Percentiles rank a stretch among this genome's conserved stretches.
Conservation (phyloP, 1,140 invertebrate species). For the silkworm (Bombyx mori) region ASM3026992v2 NC_085118.1:4804501-4805000, state of each 20-base stretch:
- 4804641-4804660: conserved; percentile 67
- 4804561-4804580: no score
- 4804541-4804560: no score
- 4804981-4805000: no score
- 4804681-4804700: conserved; percentile 78
- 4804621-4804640: not conserved
- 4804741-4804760: conserved; percentile 79
- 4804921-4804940: no score
- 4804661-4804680: conserved; percentile 75
- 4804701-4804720: conserved; percentile 76
- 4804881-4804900: no score
- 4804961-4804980: no score
- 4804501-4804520: no score
- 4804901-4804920: no score
- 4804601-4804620: not conserved
- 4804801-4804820: conserved; percentile 79
- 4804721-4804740: conserved; percentile 75
- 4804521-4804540: no score
- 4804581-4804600: no score
- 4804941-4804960: no score
- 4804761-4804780: conserved; percentile 75
- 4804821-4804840: conserved; percentile 12
- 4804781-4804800: conserved; percentile 79
- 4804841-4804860: not conserved
- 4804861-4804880: no score